These are phyloP conservation scores for Drosophila acutilabella DNA, from an alignment of 2,888 invertebrate species.

Conservation along the genomic window DNA sequence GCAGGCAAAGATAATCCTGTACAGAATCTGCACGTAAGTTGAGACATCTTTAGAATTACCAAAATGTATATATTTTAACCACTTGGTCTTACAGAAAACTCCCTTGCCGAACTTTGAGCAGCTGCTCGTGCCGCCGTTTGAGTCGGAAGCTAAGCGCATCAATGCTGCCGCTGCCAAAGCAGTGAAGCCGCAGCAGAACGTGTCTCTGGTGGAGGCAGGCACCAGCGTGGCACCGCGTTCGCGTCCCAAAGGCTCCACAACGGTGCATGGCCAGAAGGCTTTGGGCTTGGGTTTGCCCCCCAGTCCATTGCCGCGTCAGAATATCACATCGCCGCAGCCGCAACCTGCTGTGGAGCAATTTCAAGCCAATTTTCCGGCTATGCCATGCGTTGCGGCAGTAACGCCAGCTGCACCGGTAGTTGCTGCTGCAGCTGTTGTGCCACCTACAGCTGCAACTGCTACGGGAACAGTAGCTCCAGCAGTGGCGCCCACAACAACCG, in stretches of 20 bases:
- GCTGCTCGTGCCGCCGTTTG: slow-evolving; percentile 88
- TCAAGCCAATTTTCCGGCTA: slow-evolving; percentile 84
- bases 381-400: slow-evolving; percentile 55
- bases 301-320: slow-evolving; percentile 86
- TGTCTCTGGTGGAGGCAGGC: slow-evolving; percentile 87
- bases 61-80: neutral
- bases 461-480: slow-evolving; percentile 28
- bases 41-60: too few species aligned
- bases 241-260: slow-evolving; percentile 89
- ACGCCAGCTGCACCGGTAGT: slow-evolving; percentile 33
- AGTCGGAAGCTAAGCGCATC: slow-evolving; percentile 88
- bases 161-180: slow-evolving; percentile 78
- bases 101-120: slow-evolving; percentile 88
- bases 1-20: slow-evolving; percentile 91
- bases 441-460: slow-evolving; percentile 15
- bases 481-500: slow-evolving; percentile 3
- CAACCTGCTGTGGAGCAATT: slow-evolving; percentile 84
- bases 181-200: slow-evolving; percentile 84
- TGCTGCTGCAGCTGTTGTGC: slow-evolving; percentile 85
- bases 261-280: slow-evolving; percentile 84
- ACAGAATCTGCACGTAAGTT: slow-evolving; percentile 91
- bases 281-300: slow-evolving; percentile 86
- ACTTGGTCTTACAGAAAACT: slow-evolving; percentile 87
- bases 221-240: slow-evolving; percentile 94
- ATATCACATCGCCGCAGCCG: slow-evolving; percentile 84